Percentiles rank a stretch among this genome's conserved stretches.
Evolutionary conservation across 2,888 invertebrate species (phyloP).

Genomic region (Leucophenga montana): DNA sequence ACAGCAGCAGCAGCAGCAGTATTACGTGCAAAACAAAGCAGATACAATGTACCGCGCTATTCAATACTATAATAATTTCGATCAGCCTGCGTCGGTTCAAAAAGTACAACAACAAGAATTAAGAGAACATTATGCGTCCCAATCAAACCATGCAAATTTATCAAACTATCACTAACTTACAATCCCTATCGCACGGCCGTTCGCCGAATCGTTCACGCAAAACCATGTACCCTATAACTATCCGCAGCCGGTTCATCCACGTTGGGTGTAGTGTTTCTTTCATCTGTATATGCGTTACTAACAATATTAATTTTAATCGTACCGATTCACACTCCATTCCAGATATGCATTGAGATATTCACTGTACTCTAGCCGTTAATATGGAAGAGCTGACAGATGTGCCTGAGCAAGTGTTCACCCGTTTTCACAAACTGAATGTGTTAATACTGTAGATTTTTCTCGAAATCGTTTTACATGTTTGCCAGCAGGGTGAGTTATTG

Average conservation of each 20-base stretch:
- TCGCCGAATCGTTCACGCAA: neutral
- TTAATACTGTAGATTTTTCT: constrained; percentile 85
- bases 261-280: constrained; percentile 60
- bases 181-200: constrained; percentile 7
- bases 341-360: constrained; percentile 77
- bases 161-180: constrained; percentile 16
- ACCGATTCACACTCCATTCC: constrained; percentile 22
- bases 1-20: neutral
- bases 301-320: constrained; percentile 18
- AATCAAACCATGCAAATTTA: constrained; percentile 14
- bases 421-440: constrained; percentile 81
- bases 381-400: constrained; percentile 78
- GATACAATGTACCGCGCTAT: neutral
- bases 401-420: constrained; percentile 82
- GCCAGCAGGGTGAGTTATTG: constrained; percentile 79
- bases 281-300: constrained; percentile 31
- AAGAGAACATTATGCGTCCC: constrained; percentile 1
- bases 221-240: neutral
- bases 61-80: neutral
- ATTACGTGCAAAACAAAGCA: neutral
- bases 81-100: neutral
- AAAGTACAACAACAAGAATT: neutral
- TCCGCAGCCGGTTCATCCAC: constrained; percentile 37
- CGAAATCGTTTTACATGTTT: constrained; percentile 83
- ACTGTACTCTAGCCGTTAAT: constrained; percentile 69